These are phyloP conservation scores for Uloborus plumipes DNA, from an alignment of 2,888 invertebrate genomes.

Conservation along the genomic window DNA sequence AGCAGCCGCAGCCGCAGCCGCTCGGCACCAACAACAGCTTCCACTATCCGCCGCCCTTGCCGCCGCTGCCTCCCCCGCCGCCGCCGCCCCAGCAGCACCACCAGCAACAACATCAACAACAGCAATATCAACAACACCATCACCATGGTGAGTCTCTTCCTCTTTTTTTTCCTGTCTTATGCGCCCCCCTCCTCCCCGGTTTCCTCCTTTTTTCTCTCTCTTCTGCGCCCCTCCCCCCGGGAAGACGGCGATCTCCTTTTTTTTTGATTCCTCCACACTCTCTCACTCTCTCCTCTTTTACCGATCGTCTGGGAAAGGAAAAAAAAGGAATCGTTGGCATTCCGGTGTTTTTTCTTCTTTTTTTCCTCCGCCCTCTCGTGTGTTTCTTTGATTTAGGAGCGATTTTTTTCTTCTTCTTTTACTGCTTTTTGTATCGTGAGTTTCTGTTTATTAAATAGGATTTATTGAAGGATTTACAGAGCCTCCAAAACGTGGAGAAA, in stretches of 20 bases:
- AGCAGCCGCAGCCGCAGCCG: conserved; percentile 31
- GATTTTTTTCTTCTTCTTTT: neutral
- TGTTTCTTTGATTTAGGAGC: neutral
- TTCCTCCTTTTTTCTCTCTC: conserved; percentile 20
- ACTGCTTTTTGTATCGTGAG: neutral
- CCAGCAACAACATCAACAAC: conserved; percentile 56
- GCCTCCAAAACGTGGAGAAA: no score
- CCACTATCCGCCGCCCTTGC: conserved; percentile 32
- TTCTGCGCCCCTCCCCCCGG: neutral
- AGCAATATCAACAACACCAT: conserved; percentile 59
- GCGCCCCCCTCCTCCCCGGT: neutral
- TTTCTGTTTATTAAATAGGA: no score
- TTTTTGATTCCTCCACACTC: conserved; percentile 6
- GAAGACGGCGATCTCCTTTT: conserved; percentile 9
- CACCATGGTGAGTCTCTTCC: conserved; percentile 54
- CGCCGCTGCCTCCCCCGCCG: conserved; percentile 25
- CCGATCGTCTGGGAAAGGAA: neutral
- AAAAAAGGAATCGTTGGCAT: conserved; percentile 4
- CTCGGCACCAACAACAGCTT: conserved; percentile 45
- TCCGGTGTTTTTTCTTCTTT: conserved; percentile 8
- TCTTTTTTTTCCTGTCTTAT: conserved; percentile 9
- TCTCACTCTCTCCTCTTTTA: conserved; percentile 6
- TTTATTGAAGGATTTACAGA: no score
- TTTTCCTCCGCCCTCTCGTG: neutral
- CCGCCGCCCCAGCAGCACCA: conserved; percentile 24